These are phyloP conservation scores for Pseudomyrmex cubaensis DNA, from an alignment of 1,140 invertebrate genomes.

Conservation along the genomic window DNA sequence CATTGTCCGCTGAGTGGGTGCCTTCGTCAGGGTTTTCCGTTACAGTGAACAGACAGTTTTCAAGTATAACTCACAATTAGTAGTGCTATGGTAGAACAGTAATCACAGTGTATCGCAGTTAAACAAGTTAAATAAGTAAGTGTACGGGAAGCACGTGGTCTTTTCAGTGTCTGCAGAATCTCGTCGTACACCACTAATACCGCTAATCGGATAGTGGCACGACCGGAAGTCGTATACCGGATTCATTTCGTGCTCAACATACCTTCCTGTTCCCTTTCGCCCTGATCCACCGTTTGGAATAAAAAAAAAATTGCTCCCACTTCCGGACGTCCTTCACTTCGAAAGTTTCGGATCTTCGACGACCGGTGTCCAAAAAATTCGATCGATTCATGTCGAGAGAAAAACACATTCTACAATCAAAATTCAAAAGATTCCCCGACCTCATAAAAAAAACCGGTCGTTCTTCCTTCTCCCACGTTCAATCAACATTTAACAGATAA, in stretches of 20 bases:
- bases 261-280: slow-evolving; percentile 41
- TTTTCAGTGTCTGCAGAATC: slow-evolving; percentile 82
- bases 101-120: slow-evolving; percentile 84
- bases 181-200: slow-evolving; percentile 76
- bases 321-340: not conserved
- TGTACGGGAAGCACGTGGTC: slow-evolving; percentile 84
- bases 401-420: slow-evolving; percentile 12
- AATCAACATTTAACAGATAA: slow-evolving; percentile 80
- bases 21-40: slow-evolving; percentile 85
- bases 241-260: slow-evolving; percentile 72
- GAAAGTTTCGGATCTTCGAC: not conserved
- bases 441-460: slow-evolving; percentile 55
- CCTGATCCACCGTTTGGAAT: slow-evolving; percentile 27
- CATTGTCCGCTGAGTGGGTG: slow-evolving; percentile 81
- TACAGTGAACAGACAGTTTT: slow-evolving; percentile 84
- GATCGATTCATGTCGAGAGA: slow-evolving; percentile 15
- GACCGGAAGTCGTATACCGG: slow-evolving; percentile 66
- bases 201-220: slow-evolving; percentile 71
- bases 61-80: slow-evolving; percentile 85
- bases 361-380: slow-evolving; percentile 40
- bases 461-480: slow-evolving; percentile 67
- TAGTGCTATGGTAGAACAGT: slow-evolving; percentile 84
- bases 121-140: slow-evolving; percentile 84
- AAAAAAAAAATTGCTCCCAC: not conserved
- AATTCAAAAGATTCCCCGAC: slow-evolving; percentile 44